Evolutionary conservation across 2,797 vertebrate species (phyloP).

Genomic region (Spondyliosoma cantharus): DNA sequence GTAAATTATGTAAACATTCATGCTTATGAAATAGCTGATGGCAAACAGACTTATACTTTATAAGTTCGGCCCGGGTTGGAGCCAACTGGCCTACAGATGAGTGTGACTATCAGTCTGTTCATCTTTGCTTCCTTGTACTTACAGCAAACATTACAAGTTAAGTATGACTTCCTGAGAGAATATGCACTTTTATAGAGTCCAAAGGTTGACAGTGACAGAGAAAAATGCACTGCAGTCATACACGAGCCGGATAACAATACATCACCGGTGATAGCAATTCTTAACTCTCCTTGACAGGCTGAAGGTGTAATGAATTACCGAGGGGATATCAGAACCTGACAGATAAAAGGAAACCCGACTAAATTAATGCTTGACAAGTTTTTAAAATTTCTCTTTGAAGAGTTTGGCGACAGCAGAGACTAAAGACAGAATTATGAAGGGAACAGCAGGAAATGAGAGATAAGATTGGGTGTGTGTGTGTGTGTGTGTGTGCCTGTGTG

Average conservation of each 20-base stretch:
- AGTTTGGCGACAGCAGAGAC: constrained; percentile 9
- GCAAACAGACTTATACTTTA: constrained; percentile 1
- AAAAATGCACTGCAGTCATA: constrained; percentile 34
- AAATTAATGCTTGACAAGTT: constrained; percentile 38
- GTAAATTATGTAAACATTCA: not conserved
- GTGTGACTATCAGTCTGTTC: constrained; percentile 18
- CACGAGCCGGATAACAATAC: constrained; percentile 41
- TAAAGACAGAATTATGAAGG: not conserved
- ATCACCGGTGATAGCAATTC: constrained; percentile 32
- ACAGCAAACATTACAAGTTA: constrained; percentile 21
- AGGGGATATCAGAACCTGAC: constrained; percentile 49
- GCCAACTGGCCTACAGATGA: not conserved
- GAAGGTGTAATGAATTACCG: constrained; percentile 58
- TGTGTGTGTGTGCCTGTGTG: not conserved
- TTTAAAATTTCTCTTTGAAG: constrained; percentile 37
- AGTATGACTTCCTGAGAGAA: constrained; percentile 36
- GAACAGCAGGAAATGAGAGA: constrained; percentile 7
- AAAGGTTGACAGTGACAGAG: constrained; percentile 38
- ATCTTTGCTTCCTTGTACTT: constrained; percentile 26
- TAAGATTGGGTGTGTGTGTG: constrained; percentile 6
- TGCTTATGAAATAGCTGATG: constrained; percentile 18
- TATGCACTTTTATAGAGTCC: constrained; percentile 43
- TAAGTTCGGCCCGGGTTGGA: not conserved
- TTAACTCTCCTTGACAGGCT: constrained; percentile 49
- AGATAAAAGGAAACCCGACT: constrained; percentile 56